phyloP scores from a whole-genome alignment of 2,113 vertebrate genomes.

The Elachura formosa region DNA sequence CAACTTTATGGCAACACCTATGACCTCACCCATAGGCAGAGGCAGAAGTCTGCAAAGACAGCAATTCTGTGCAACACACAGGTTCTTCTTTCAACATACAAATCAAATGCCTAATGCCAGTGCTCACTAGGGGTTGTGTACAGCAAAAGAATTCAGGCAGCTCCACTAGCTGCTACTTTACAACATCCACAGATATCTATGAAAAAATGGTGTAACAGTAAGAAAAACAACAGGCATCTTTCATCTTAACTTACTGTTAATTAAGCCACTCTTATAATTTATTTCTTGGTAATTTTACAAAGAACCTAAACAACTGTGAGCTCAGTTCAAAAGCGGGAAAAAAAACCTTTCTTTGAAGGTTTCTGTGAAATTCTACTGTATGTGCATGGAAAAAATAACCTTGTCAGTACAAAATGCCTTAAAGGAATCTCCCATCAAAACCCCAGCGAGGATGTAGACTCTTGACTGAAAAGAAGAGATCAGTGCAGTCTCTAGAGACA shows the following conservation, averaged over 20 bases:
- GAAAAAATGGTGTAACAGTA: background rate
- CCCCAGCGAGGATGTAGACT: constrained; percentile 54
- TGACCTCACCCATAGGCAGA: background rate
- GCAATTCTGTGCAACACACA: background rate
- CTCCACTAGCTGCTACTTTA: background rate
- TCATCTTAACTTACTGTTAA: background rate
- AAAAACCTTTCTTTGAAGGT: constrained; percentile 26
- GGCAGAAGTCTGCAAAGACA: background rate
- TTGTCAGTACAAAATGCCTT: constrained; percentile 71
- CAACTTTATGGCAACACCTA: background rate
- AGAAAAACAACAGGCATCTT: background rate
- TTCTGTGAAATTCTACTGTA: constrained; percentile 50
- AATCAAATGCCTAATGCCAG: background rate
- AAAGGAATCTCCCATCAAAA: constrained; percentile 67
- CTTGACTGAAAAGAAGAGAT: constrained; percentile 62
- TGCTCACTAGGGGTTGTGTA: background rate
- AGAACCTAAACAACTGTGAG: constrained; percentile 16
- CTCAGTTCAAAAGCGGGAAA: background rate
- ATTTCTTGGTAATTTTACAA: constrained; percentile 11
- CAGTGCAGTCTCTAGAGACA: constrained; percentile 59
- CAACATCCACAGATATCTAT: background rate
- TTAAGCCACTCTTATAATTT: background rate
- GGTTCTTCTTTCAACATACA: background rate
- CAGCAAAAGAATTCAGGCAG: background rate
- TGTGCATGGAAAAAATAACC: constrained; percentile 40